Conservation (phyloP, 2,888 invertebrate species). For the Stenolophus ochropezus region DNA sequence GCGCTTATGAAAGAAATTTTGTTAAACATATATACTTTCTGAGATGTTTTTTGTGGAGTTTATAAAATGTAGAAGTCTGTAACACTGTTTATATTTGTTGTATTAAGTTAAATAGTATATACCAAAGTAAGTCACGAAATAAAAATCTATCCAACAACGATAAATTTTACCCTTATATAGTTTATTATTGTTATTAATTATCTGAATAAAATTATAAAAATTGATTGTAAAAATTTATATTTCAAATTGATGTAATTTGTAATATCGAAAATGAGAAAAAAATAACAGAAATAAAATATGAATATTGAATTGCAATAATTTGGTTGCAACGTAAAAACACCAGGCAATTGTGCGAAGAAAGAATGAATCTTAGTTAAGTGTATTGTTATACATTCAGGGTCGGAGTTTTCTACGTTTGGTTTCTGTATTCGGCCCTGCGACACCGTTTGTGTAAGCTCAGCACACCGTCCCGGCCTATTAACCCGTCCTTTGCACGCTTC, state of each 20-base stretch:
- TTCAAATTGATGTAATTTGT: conserved; percentile 22
- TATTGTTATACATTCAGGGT: conserved; percentile 15
- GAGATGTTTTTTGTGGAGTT: not conserved
- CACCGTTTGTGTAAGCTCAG: conserved; percentile 52
- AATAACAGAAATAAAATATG: not conserved
- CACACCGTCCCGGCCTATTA: conserved; percentile 58
- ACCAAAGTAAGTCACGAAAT: conserved; percentile 4
- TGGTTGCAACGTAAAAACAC: conserved; percentile 10
- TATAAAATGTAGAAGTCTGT: conserved; percentile 6
- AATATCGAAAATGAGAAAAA: conserved; percentile 4
- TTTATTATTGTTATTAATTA: conserved; percentile 36
- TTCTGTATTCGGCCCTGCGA: not conserved
- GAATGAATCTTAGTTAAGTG: conserved; percentile 1
- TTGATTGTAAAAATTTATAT: conserved; percentile 41
- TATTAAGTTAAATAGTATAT: conserved; percentile 8
- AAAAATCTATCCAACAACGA: conserved; percentile 46
- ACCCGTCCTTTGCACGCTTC: conserved; percentile 59
- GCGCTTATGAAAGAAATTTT: not conserved
- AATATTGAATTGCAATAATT: conserved; percentile 16
- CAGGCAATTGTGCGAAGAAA: not conserved
- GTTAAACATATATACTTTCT: not conserved
- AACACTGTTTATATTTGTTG: not conserved
- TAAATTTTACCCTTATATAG: conserved; percentile 33
- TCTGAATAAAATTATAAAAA: conserved; percentile 30
- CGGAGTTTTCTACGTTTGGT: not conserved